phyloP scores from a whole-genome alignment of 2,888 invertebrate species.

The Leucophenga montana region DNA sequence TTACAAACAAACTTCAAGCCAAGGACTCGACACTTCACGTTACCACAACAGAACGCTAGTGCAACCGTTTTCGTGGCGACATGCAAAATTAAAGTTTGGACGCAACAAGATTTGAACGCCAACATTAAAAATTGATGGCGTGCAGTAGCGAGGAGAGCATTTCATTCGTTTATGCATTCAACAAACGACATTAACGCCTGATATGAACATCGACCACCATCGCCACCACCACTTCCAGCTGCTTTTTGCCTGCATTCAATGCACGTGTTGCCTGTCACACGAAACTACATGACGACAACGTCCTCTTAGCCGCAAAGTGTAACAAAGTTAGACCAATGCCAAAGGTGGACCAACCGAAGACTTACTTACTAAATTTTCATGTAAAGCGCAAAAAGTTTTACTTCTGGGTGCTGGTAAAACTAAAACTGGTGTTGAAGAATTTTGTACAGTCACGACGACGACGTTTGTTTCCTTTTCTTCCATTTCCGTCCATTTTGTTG shows the following conservation, averaged over 20 bases:
- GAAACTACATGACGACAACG: not conserved
- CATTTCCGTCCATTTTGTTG: too few species aligned
- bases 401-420: too few species aligned
- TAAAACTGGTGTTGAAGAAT: not conserved
- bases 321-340: conserved; percentile 18
- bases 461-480: too few species aligned
- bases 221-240: not conserved
- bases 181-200: conserved; percentile 29
- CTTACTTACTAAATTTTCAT: too few species aligned
- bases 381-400: not conserved
- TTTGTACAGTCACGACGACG: too few species aligned
- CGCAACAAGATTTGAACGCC: too few species aligned
- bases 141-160: too few species aligned
- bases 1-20: not conserved
- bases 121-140: too few species aligned
- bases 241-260: not conserved
- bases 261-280: conserved; percentile 23
- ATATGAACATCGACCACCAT: conserved; percentile 5
- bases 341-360: not conserved
- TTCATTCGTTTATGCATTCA: not conserved
- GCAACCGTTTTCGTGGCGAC: conserved; percentile 18
- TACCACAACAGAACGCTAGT: not conserved
- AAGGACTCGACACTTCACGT: not conserved
- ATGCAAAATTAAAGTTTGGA: conserved; percentile 11
- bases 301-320: not conserved